Conservation (phyloP, 2,888 invertebrate genomes). For the Ethmia dodecea region DNA sequence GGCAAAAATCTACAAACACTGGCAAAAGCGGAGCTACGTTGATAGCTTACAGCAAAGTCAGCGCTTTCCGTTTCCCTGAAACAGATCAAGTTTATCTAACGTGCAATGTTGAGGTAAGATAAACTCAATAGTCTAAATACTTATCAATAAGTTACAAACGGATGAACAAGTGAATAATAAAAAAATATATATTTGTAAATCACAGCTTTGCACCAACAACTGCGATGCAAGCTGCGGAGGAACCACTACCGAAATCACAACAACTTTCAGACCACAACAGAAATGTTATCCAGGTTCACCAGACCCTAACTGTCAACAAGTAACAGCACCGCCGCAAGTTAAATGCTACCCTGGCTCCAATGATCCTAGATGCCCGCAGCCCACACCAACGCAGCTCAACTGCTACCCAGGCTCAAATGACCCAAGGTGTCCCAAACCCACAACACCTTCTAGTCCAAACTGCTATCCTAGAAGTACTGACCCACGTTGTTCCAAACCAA, state of each 20-base stretch:
- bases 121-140: conserved; percentile 1
- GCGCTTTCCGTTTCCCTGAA: conserved; percentile 86
- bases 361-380: conserved; percentile 34
- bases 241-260: conserved; percentile 44
- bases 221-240: conserved; percentile 57
- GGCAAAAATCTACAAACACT: conserved; percentile 78
- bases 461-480: conserved; percentile 27
- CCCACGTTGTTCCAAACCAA: conserved; percentile 34
- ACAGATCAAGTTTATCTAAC: conserved; percentile 84
- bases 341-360: conserved; percentile 29
- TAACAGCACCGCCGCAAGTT: conserved; percentile 29
- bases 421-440: conserved; percentile 28
- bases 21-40: conserved; percentile 79
- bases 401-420: conserved; percentile 43
- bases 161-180: neutral
- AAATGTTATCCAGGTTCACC: conserved; percentile 40
- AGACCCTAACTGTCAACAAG: conserved; percentile 30
- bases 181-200: neutral
- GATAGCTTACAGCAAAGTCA: conserved; percentile 82
- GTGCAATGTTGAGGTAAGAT: conserved; percentile 84
- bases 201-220: conserved; percentile 56
- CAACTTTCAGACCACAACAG: conserved; percentile 40
- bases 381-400: conserved; percentile 31
- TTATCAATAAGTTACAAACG: neutral
- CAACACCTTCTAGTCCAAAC: conserved; percentile 20